Evolutionary conservation across 2,113 vertebrate genomes (phyloP).

Genomic region (Propithecus coquereli): DNA sequence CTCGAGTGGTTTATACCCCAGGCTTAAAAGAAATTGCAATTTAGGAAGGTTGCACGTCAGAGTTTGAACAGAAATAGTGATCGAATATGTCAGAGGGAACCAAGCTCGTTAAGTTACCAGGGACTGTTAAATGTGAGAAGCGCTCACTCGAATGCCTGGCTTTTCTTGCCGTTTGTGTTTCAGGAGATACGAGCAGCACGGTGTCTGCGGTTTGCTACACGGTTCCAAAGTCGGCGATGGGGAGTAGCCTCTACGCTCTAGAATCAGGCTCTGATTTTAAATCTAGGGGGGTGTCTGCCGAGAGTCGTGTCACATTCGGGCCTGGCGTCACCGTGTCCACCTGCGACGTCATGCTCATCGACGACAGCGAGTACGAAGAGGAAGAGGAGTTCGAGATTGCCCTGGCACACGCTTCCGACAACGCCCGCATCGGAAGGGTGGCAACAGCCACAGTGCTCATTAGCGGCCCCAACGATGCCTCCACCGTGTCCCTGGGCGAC

Average conservation of each 20-base stretch:
- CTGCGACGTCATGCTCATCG: conserved; percentile 91
- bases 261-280: conserved; percentile 96
- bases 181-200: conserved; percentile 92
- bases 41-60: not conserved
- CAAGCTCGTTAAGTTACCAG: not conserved
- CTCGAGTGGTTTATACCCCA: conserved; percentile 39
- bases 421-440: conserved; percentile 87
- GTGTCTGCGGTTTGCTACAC: conserved; percentile 96
- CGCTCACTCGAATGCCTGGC: rapidly evolving
- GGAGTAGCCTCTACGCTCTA: conserved; percentile 90
- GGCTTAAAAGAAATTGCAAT: conserved; percentile 28
- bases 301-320: conserved; percentile 89
- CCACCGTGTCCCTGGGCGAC: conserved; percentile 89
- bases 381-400: conserved; percentile 95
- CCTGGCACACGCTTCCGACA: conserved; percentile 88
- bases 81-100: not conserved
- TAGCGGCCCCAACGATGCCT: conserved; percentile 94
- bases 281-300: conserved; percentile 86
- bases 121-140: not conserved
- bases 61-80: not conserved
- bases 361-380: conserved; percentile 96
- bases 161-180: conserved; percentile 5
- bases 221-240: conserved; percentile 88
- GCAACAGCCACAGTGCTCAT: conserved; percentile 89
- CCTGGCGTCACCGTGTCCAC: conserved; percentile 89